Evolutionary conservation across 2,797 vertebrate genomes (phyloP), one percentile per base, ranked within the genome.

Genomic region (Furcifer pardalis): DNA sequence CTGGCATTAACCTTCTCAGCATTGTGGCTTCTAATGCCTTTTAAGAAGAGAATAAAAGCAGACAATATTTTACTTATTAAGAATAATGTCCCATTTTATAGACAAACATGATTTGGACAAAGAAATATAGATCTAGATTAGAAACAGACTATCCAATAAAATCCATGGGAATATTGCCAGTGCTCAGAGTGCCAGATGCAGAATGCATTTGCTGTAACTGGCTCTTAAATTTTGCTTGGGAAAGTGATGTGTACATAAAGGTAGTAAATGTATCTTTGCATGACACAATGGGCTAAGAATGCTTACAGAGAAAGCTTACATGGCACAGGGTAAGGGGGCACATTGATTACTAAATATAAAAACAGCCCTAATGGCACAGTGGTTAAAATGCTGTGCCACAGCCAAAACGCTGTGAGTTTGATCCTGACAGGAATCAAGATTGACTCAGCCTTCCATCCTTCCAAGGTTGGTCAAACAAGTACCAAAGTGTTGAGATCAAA

Each of bases 131-230:
- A 1, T 52, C 77, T 25, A 81, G 3, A 62, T 1, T 85, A 52
- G 35, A 19, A 21, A 73, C 30, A 68, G 84, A 13, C 0, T 56
- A 2, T 4, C 71, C 30, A 27, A 2, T 82, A 71, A 66, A 83
- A 84, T 56, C 7, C 71, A 2, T 65, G 8, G 74, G 71, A 84
- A 87, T 0, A 19, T 2, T 83, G 7, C 2, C 68, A 23, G 1
- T 86, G 56, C 0, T 86, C 82, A 82, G 63, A 79, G 44, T 81
- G 76, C 60, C 37, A 35, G 76, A 42, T 46, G 81, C 30, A 74
- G 80, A 49, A 37, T 40, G 35, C 42, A 59, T 79, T 30, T 37
- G n/a, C 2, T 69, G 32, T n/a, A 84, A 79, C 62, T 73, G 0
- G 1, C 35, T 87, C 49, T 49, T 90, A 79, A 83, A 62, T 52